A percentile compares a stretch with the other conserved stretches of the same genome.
phyloP scores from a whole-genome alignment of 2,113 vertebrate species.

The Podocnemis expansa region DNA sequence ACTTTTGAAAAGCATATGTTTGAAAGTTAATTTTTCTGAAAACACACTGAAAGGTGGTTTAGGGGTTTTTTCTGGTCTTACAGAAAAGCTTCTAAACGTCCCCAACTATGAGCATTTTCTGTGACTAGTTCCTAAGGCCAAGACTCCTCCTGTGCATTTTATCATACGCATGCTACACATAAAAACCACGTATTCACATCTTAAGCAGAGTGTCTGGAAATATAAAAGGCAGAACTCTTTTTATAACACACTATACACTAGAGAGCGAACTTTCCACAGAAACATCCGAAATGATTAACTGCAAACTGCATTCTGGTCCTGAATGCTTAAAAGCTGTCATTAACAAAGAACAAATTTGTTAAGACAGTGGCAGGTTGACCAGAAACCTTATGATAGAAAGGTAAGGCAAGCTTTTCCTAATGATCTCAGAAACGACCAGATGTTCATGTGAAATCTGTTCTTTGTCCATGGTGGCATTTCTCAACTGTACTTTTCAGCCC shows the following conservation, averaged over 20 bases:
- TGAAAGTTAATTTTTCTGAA: neutral
- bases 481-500: neutral
- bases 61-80: neutral
- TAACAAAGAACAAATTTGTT: neutral
- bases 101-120: neutral
- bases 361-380: neutral
- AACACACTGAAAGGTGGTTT: neutral
- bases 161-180: neutral
- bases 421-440: neutral
- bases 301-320: neutral
- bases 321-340: neutral
- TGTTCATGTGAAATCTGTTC: neutral
- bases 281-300: neutral
- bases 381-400: neutral
- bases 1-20: neutral
- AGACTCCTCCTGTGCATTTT: neutral
- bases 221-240: neutral
- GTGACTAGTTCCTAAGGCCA: neutral
- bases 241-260: neutral
- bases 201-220: neutral
- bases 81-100: neutral
- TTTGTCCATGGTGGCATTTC: neutral
- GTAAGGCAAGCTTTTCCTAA: neutral
- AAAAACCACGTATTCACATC: neutral
- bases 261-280: neutral